A percentile compares a stretch with the other conserved stretches of the same genome.
These are phyloP conservation scores for Oligia strigilis DNA, from an alignment of 2,888 invertebrate species.

Conservation along the genomic window DNA sequence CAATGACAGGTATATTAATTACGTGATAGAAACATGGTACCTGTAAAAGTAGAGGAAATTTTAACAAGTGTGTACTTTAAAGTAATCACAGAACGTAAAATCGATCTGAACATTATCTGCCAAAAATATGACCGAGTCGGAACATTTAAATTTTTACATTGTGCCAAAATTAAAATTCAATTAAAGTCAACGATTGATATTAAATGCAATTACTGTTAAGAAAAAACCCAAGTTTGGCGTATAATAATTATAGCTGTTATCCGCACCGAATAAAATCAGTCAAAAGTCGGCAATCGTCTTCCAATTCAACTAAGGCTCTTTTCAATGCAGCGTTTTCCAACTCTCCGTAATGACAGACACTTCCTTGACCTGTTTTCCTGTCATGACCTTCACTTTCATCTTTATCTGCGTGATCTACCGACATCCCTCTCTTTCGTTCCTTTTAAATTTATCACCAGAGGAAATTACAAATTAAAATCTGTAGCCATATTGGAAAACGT, in stretches of 20 bases:
- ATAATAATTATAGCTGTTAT: background rate
- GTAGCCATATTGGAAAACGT: constrained; percentile 46
- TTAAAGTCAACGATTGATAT: background rate
- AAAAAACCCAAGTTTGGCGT: background rate
- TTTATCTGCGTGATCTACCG: constrained; percentile 3
- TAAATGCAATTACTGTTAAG: background rate
- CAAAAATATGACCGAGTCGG: background rate
- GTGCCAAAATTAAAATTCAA: background rate
- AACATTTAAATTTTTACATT: background rate
- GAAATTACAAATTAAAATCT: constrained; percentile 49
- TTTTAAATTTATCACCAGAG: constrained; percentile 9
- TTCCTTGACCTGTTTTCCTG: constrained; percentile 1
- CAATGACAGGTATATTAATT: too few species aligned
- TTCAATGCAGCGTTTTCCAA: constrained; percentile 10
- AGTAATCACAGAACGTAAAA: too few species aligned
- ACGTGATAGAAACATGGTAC: too few species aligned
- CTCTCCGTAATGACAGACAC: constrained; percentile 11
- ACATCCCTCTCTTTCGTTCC: background rate
- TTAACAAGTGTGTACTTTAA: too few species aligned
- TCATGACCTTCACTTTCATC: constrained; percentile 18
- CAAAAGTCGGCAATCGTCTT: constrained; percentile 4
- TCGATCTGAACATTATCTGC: background rate
- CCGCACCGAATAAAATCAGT: background rate
- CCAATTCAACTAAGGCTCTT: background rate
- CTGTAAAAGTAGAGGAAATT: too few species aligned